These are phyloP conservation scores for Fistularia tabacaria DNA, from an alignment of 2,797 vertebrate species.

Conservation along the genomic window DNA sequence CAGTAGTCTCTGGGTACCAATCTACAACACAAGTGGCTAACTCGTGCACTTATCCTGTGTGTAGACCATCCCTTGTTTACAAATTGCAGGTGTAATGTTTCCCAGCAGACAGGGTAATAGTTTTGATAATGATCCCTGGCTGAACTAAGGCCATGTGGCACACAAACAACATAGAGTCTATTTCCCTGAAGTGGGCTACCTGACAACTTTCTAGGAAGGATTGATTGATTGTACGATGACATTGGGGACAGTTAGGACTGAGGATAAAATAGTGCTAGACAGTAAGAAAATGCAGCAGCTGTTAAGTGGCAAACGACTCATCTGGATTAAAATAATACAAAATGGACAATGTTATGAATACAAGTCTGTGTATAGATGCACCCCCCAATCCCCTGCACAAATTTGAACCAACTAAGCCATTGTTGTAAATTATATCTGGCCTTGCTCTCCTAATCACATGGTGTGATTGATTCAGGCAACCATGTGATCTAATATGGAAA, in stretches of 20 bases:
- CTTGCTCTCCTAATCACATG: too few species aligned
- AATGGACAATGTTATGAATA: slow-evolving; percentile 38
- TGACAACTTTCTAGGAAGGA: slow-evolving; percentile 67
- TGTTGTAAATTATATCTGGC: slow-evolving; percentile 18
- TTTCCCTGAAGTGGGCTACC: slow-evolving; percentile 62
- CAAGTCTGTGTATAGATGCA: slow-evolving; percentile 32
- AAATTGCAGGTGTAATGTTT: slow-evolving; percentile 48
- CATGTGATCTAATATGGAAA: too few species aligned
- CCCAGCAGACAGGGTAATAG: slow-evolving; percentile 58
- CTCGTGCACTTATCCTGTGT: not conserved
- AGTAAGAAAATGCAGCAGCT: slow-evolving; percentile 59
- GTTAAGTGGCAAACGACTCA: slow-evolving; percentile 73
- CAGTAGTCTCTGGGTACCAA: too few species aligned
- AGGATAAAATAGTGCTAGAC: slow-evolving; percentile 59
- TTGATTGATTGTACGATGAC: slow-evolving; percentile 60
- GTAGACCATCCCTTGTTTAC: slow-evolving; percentile 20
- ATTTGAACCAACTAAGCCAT: slow-evolving; percentile 2
- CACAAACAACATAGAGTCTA: slow-evolving; percentile 67
- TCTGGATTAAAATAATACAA: slow-evolving; percentile 69
- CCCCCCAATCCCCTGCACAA: slow-evolving; percentile 13
- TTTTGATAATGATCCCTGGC: slow-evolving; percentile 66
- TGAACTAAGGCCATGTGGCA: slow-evolving; percentile 52
- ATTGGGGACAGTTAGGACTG: slow-evolving; percentile 63
- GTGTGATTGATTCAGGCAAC: too few species aligned
- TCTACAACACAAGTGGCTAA: not conserved